Percentiles rank a stretch among this genome's conserved stretches.
Conservation (phyloP, 2,888 invertebrate species). For the Norana najaformis region DNA sequence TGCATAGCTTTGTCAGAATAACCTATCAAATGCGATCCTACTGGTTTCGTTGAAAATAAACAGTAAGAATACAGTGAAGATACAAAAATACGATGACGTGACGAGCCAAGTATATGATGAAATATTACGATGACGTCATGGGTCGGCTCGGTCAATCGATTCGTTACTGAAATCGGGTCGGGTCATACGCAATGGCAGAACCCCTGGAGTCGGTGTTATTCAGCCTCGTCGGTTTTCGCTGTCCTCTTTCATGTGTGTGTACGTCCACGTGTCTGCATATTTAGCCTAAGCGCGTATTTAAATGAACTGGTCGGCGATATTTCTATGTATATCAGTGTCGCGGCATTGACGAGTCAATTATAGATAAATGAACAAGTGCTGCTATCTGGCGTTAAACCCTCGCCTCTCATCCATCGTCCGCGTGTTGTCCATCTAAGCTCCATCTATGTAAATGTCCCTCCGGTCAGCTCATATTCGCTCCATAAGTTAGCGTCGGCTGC, state of each 20-base stretch:
- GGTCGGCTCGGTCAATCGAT: neutral
- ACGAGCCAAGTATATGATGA: neutral
- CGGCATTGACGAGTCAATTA: conserved; percentile 48
- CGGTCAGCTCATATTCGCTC: conserved; percentile 25
- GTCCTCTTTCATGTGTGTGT: neutral
- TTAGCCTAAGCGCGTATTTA: conserved; percentile 3
- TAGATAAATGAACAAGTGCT: conserved; percentile 19
- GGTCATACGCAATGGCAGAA: neutral
- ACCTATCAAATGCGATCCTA: neutral
- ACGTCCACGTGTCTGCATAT: neutral
- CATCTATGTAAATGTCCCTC: conserved; percentile 19
- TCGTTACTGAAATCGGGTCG: neutral
- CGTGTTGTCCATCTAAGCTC: neutral
- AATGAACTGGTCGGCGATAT: neutral
- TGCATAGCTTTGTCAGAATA: no score
- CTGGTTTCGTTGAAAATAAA: no score
- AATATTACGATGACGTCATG: neutral
- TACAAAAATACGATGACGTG: neutral
- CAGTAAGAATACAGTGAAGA: neutral
- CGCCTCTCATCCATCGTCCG: conserved; percentile 14
- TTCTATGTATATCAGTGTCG: conserved; percentile 7
- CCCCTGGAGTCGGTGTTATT: neutral
- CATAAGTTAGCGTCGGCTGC: conserved; percentile 14
- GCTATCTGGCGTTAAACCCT: neutral
- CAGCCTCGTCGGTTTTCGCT: neutral